Evolutionary conservation across 2,113 vertebrate species (phyloP).

Genomic region (Xenopus laevis): DNA sequence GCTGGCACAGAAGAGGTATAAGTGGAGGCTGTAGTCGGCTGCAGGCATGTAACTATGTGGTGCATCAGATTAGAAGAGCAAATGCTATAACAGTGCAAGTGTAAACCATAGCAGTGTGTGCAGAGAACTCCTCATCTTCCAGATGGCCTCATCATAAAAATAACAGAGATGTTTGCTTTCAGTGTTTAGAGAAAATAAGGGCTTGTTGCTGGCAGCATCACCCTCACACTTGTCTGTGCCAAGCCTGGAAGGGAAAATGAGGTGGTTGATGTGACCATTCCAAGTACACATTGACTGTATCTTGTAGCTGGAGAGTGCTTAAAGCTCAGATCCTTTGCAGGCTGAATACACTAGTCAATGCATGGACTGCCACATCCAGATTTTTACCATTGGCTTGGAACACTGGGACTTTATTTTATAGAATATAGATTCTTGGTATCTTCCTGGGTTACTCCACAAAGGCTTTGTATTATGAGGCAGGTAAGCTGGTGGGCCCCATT

Average conservation of each 20-base stretch:
- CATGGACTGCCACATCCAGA: neutral
- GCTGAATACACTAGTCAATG: slow-evolving; percentile 13
- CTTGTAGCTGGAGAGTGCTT: slow-evolving; percentile 14
- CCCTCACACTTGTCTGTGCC: slow-evolving; percentile 25
- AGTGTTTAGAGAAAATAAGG: slow-evolving; percentile 21
- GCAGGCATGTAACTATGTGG: no score
- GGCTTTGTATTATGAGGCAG: no score
- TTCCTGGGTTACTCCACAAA: no score
- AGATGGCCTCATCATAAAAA: slow-evolving; percentile 11
- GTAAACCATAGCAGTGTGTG: neutral
- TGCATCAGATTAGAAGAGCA: no score
- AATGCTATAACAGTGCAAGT: neutral
- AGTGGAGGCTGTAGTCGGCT: no score
- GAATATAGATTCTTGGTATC: no score
- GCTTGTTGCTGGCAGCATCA: slow-evolving; percentile 28
- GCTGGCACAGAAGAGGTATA: no score
- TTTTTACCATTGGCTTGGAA: slow-evolving; percentile 6
- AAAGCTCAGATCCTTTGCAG: slow-evolving; percentile 15
- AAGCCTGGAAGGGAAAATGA: slow-evolving; percentile 27
- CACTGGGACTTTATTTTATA: neutral
- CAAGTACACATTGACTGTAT: slow-evolving; percentile 26
- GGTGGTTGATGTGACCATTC: slow-evolving; percentile 23
- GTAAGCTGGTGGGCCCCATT: no score
- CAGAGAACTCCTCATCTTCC: slow-evolving; percentile 4
- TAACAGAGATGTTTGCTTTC: slow-evolving; percentile 20